A percentile compares a stretch with the other conserved stretches of the same genome.
Conservation (phyloP, 2,113 vertebrate genomes). For the Phylloscopus trochilus region DNA sequence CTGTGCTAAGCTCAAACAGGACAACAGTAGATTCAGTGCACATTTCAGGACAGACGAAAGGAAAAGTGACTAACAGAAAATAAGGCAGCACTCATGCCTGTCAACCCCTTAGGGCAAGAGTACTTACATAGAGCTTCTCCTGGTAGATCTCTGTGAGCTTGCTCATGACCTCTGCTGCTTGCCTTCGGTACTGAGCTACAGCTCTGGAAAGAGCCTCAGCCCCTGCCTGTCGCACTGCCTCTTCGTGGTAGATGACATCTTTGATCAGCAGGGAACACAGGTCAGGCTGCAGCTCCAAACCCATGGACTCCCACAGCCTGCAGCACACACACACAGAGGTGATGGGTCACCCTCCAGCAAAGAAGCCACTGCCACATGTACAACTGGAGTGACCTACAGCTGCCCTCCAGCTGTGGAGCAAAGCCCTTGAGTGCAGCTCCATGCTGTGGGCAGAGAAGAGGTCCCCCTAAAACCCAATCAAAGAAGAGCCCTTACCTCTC, state of each 20-base stretch:
- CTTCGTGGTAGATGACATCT: conserved; percentile 91
- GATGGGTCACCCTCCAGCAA: background rate
- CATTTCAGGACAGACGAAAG: background rate
- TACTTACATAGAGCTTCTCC: conserved; percentile 93
- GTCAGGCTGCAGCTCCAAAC: conserved; percentile 86
- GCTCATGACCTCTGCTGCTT: conserved; percentile 84
- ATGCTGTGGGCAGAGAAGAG: background rate
- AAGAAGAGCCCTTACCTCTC: conserved; percentile 78
- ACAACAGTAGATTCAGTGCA: background rate
- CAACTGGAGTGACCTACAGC: background rate
- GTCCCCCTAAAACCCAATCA: background rate
- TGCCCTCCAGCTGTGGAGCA: background rate
- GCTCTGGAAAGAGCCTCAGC: conserved; percentile 91
- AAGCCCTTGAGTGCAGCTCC: background rate
- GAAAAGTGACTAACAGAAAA: background rate
- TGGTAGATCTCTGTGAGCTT: conserved; percentile 93
- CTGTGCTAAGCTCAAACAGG: background rate
- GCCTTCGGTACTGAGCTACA: conserved; percentile 83
- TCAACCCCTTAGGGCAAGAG: background rate
- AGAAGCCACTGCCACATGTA: background rate
- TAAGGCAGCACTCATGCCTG: background rate
- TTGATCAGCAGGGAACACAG: conserved; percentile 90
- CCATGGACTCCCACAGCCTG: conserved; percentile 89
- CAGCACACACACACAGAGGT: background rate
- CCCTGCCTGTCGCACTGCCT: conserved; percentile 86